Evolutionary conservation across 2,113 vertebrate species (phyloP), one percentile per base, ranked within the genome.

Genomic region (Motacilla alba): DNA sequence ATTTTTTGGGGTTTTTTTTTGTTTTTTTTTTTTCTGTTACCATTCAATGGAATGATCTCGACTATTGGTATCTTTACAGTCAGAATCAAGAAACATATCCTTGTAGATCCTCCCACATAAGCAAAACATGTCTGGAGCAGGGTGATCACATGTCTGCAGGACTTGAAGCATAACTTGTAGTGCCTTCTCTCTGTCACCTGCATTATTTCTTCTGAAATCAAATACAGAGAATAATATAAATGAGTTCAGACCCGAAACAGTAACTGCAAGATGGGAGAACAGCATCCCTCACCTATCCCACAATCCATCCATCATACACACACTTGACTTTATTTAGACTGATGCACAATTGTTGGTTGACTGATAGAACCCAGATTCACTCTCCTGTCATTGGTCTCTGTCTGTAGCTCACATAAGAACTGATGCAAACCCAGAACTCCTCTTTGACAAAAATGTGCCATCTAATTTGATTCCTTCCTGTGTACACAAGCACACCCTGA

Each of bases 61-160:
- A 97, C 98, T 99, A 39, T 81, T 97, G 16, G 91, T 98, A 94
- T 99, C 99, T 95, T 98, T 98, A 95, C 98, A 99, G 91, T 99
- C 98, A 2, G 99, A 99, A 96, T 99, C 99, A 17, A 99, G 98
- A 94, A 99, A 99, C 78, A 99, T 99, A 93, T 99, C 99, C 89
- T 99, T 99, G 96, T 99, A 99, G 95, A 99, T 99, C 35, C 98
- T 98, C 44, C 99, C 99, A 81, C 99, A 99, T 35, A 99, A 98
- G 83, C 99, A 99, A 97, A 99, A 99, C 99, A 99, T 99, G 93
- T 99, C 99, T 1, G 99, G 99, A 20, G 98, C 98, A 2, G 99
- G 99, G 68, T 98, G 98, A 73, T 99, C 98, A 90, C 99, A 99
- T 0, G 97, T 98, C 94, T 99, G 98, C 47, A 99, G 80, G 68